These are phyloP conservation scores for Procapra przewalskii DNA, from an alignment of 2,113 vertebrate species.

Conservation along the genomic window DNA sequence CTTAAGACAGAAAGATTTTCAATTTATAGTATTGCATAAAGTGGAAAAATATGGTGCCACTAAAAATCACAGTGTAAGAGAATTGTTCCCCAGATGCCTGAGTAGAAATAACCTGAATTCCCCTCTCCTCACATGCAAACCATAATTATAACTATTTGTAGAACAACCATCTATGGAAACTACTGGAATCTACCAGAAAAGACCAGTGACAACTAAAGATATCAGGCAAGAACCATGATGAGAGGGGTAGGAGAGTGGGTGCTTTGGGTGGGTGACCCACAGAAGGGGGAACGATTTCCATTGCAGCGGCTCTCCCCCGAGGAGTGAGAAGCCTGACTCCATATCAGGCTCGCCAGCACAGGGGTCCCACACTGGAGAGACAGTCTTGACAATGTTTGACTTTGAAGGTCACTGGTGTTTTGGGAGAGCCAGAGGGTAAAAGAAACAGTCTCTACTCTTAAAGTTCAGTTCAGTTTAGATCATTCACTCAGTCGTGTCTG, in stretches of 20 bases:
- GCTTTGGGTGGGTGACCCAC: not conserved
- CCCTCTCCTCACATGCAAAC: not conserved
- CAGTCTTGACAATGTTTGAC: not conserved
- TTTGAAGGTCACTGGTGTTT: not conserved
- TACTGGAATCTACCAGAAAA: not conserved
- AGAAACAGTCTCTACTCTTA: not conserved
- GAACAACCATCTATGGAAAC: not conserved
- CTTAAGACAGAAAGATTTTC: not conserved
- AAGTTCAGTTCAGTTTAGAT: too few relatives aligned
- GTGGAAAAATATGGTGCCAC: not conserved
- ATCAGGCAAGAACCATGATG: not conserved
- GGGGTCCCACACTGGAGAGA: too few relatives aligned
- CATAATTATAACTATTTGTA: not conserved
- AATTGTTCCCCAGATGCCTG: not conserved
- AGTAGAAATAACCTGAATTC: not conserved
- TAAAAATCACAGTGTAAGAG: not conserved
- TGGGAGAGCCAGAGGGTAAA: not conserved
- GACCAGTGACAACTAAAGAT: not conserved
- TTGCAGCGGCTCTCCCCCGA: not conserved
- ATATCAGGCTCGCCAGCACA: not conserved
- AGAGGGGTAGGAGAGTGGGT: not conserved
- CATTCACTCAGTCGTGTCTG: rapidly evolving
- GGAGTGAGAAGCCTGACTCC: not conserved
- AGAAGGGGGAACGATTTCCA: not conserved
- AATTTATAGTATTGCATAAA: not conserved